phyloP scores from a whole-genome alignment of 2,113 vertebrate genomes.

The Gila orcuttii region DNA sequence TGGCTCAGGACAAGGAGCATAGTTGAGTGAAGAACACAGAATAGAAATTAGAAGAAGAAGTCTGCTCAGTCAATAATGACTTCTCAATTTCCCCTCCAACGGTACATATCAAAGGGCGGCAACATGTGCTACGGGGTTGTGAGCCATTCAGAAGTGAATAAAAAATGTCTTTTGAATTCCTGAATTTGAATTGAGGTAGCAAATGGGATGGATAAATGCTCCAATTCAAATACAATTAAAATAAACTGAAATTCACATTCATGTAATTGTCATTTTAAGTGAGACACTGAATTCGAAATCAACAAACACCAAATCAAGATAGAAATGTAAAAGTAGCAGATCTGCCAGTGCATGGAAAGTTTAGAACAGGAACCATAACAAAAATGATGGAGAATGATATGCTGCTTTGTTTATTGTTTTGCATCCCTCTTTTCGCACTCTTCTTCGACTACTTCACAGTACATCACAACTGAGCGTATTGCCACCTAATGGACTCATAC shows the following conservation, averaged over 20 bases:
- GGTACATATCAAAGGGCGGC: conserved; percentile 10
- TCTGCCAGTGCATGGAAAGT: no score
- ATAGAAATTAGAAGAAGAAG: no score
- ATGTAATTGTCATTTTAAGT: neutral
- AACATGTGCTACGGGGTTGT: neutral
- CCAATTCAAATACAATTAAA: neutral
- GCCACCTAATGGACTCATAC: no score
- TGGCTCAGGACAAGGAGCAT: neutral
- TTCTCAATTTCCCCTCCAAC: conserved; percentile 39
- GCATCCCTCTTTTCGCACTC: no score
- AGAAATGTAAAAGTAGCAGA: no score
- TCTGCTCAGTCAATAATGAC: conserved; percentile 44
- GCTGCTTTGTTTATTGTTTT: no score
- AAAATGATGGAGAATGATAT: no score
- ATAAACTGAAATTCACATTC: neutral
- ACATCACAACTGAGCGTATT: no score
- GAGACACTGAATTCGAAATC: no score
- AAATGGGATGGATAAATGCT: neutral
- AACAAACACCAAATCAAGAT: no score
- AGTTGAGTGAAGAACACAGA: conserved; percentile 34
- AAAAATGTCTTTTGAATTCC: neutral
- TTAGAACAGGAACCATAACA: no score
- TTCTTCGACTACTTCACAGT: no score
- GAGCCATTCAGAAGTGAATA: neutral
- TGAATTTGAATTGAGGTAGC: neutral